phyloP scores from a whole-genome alignment of 1,140 invertebrate genomes.

The Pogonomyrmex californicus region DNA sequence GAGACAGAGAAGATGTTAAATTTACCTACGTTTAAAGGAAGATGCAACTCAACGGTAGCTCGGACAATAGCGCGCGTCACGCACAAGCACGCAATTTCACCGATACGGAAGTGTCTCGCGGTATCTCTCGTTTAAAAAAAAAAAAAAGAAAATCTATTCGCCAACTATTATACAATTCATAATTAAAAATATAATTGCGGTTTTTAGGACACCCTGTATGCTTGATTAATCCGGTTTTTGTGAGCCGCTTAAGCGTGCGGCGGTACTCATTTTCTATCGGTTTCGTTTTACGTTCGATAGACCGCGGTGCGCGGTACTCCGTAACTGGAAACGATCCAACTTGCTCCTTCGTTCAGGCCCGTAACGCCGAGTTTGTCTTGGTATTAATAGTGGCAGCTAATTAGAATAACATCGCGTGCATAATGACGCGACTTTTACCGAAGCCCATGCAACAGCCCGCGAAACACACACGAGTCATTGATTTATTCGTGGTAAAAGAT shows the following conservation, averaged over 20 bases:
- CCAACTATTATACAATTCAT: not conserved
- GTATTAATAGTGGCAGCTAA: slow-evolving; percentile 28
- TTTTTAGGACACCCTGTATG: not conserved
- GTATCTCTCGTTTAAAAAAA: not conserved
- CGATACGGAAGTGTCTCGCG: slow-evolving; percentile 36
- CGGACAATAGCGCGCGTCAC: slow-evolving; percentile 41
- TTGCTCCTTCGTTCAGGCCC: slow-evolving; percentile 25
- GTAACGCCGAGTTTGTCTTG: not conserved
- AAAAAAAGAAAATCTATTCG: not conserved
- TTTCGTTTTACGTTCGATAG: slow-evolving; percentile 35
- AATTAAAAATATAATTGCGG: not conserved
- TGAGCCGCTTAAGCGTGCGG: not conserved
- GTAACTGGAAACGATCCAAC: slow-evolving; percentile 26
- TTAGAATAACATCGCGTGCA: slow-evolving; percentile 50
- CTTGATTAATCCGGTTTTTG: slow-evolving; percentile 14
- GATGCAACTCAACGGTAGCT: not conserved
- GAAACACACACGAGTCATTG: slow-evolving; percentile 12
- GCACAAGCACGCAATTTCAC: slow-evolving; percentile 59
- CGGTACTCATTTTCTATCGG: slow-evolving; percentile 21
- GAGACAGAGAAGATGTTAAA: not conserved
- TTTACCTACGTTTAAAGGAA: slow-evolving; percentile 22
- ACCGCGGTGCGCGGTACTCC: slow-evolving; percentile 7
- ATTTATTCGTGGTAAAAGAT: slow-evolving; percentile 58
- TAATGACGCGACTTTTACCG: slow-evolving; percentile 57
- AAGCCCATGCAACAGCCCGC: slow-evolving; percentile 21